Evolutionary conservation across 2,797 vertebrate genomes (phyloP).

Genomic region (Siniperca obscura): DNA sequence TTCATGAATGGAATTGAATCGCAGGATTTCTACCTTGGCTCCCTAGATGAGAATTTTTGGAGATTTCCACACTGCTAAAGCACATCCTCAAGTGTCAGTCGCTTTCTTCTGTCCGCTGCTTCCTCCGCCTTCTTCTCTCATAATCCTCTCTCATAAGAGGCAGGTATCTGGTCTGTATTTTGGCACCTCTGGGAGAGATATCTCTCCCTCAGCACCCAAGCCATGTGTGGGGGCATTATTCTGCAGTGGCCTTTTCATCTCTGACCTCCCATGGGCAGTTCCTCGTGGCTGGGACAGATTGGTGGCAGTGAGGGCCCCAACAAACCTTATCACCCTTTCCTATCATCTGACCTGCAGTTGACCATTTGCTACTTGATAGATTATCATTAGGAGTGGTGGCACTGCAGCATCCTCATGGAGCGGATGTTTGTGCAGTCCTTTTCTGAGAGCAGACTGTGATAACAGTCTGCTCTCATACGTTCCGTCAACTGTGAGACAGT

Average conservation of each 20-base stretch:
- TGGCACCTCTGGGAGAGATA: conserved; percentile 34
- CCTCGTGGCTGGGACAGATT: conserved; percentile 31
- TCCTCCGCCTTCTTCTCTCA: conserved; percentile 17
- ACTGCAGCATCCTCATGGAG: conserved; percentile 3
- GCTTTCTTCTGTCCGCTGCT: conserved; percentile 16
- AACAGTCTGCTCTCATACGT: too few relatives aligned
- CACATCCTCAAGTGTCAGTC: not conserved
- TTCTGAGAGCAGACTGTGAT: conserved; percentile 6
- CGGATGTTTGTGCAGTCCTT: not conserved
- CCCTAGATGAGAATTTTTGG: not conserved
- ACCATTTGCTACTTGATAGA: conserved; percentile 41
- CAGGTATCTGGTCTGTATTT: conserved; percentile 40
- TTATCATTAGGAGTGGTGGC: conserved; percentile 46
- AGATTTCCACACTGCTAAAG: conserved; percentile 16
- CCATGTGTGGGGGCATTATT: conserved; percentile 48
- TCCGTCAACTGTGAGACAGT: too few relatives aligned
- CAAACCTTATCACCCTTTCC: conserved; percentile 41
- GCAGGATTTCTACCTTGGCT: not conserved
- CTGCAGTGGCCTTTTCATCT: conserved; percentile 56
- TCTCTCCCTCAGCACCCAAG: conserved; percentile 24
- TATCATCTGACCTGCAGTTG: conserved; percentile 42
- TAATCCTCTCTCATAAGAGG: conserved; percentile 15
- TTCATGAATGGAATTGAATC: conserved; percentile 6
- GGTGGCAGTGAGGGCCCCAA: conserved; percentile 35
- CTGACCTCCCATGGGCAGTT: conserved; percentile 41